A percentile compares a stretch with the other conserved stretches of the same genome.
Conservation (phyloP, 2,888 invertebrate species). For the Lingula anatina region DNA sequence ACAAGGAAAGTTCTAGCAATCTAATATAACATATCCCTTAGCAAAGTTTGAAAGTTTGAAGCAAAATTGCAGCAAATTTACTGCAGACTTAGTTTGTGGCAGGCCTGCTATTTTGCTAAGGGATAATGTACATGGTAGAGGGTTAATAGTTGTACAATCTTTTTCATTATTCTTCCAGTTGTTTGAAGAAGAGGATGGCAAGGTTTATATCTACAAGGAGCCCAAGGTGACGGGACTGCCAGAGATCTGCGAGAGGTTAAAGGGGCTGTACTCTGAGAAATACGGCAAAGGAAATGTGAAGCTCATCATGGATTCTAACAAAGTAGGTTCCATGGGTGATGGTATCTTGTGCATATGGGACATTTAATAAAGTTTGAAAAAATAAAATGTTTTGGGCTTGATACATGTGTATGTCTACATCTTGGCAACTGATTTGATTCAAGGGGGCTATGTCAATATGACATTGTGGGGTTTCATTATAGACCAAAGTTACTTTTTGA, state of each 20-base stretch:
- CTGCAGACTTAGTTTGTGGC: neutral
- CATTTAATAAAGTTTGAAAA: too few species aligned
- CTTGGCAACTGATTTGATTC: too few species aligned
- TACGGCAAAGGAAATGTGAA: slow-evolving; percentile 81
- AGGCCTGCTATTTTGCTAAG: neutral
- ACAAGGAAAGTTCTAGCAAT: too few species aligned
- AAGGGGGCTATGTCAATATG: too few species aligned
- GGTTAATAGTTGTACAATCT: neutral
- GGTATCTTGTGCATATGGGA: neutral
- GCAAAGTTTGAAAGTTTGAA: too few species aligned
- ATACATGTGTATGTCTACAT: too few species aligned
- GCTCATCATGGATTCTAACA: slow-evolving; percentile 88
- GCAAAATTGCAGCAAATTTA: too few species aligned
- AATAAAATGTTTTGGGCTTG: too few species aligned
- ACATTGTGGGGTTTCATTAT: too few species aligned
- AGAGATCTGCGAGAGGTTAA: slow-evolving; percentile 85
- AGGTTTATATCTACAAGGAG: slow-evolving; percentile 93
- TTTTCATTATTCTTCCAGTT: neutral
- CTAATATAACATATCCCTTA: too few species aligned
- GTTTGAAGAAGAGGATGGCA: slow-evolving; percentile 60
- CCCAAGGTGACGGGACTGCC: slow-evolving; percentile 90
- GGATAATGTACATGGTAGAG: neutral
- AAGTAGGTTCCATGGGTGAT: slow-evolving; percentile 58
- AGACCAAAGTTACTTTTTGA: too few species aligned
- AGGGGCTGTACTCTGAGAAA: slow-evolving; percentile 77